Evolutionary conservation across 2,797 vertebrate species (phyloP), one percentile per base, ranked within the genome.

Genomic region (Siniperca undulata): DNA sequence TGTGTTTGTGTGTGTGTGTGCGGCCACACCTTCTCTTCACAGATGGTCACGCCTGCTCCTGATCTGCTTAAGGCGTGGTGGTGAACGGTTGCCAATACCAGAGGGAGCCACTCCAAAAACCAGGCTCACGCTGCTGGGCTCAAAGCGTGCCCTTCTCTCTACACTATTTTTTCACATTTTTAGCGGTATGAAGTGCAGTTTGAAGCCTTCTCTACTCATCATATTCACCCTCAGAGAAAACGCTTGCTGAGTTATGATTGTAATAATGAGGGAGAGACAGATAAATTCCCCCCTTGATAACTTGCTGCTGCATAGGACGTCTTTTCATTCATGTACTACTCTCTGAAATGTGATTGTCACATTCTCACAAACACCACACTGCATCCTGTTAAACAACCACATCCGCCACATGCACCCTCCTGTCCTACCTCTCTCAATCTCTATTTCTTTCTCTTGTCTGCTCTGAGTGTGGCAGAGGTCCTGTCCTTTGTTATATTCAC

Each of bases 371-470:
- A 65, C 19, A 3, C 46, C 68, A 64, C 77, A 73, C 53, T 38
- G 40, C 90, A 92, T 95, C 94, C 92, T 92, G 94, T 89, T 92
- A 70, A 91, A 90, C 68, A 88, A 91, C 93, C 95, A 92, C 94
- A 93, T 93, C 93, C 93, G 93, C 24, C 0, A 68, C 77, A 59
- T 13, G 6, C 60, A 58, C 59, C 27, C 40, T 72, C 48, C n/a
- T 4, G 3, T 56, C 55, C n/a, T 36, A 55, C 13, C 69, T 70
- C 70, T 36, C 60, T 81, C 61, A n/a, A 13, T 73, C 20, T 78
- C 60, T 56, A 24, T 53, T 52, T 60, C 68, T 82, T 44, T 86
- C 74, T 76, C 50, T 70, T 60, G 48, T 80, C 77, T 81, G 40
- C 77, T 60, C 58, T 5, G 36, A 69, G 64, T 34, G 66, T 44